Evolutionary conservation across 2,888 invertebrate genomes (phyloP).

Genomic region (Hypolimnas misippus): DNA sequence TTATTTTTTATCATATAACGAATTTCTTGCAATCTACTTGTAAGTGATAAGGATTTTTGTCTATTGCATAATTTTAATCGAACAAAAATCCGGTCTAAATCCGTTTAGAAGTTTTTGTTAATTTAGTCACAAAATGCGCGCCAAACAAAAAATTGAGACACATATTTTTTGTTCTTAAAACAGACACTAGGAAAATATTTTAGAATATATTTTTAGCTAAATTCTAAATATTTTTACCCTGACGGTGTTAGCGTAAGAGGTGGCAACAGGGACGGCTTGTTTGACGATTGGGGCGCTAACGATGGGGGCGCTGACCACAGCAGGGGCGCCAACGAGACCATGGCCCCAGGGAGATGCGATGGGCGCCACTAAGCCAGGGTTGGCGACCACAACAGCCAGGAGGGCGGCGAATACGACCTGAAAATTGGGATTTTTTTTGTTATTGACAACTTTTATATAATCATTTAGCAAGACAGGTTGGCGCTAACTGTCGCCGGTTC

Average conservation of each 20-base stretch:
- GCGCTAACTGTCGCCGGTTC: too few relatives aligned
- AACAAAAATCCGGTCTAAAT: not conserved
- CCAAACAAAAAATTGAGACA: not conserved
- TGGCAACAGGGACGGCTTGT: slow-evolving; percentile 83
- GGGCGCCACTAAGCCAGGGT: slow-evolving; percentile 77
- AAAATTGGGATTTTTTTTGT: not conserved
- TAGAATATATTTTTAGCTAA: not conserved
- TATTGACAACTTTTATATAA: not conserved
- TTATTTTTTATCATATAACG: not conserved
- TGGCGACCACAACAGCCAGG: slow-evolving; percentile 71
- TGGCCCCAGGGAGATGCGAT: slow-evolving; percentile 57
- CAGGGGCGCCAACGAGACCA: slow-evolving; percentile 52
- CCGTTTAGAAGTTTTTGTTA: not conserved
- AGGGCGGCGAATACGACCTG: slow-evolving; percentile 81
- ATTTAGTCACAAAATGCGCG: not conserved
- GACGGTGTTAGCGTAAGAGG: slow-evolving; percentile 87
- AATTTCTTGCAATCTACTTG: not conserved
- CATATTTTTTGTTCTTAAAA: too few relatives aligned
- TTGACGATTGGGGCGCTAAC: slow-evolving; percentile 76
- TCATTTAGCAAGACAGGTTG: too few relatives aligned
- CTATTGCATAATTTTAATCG: not conserved
- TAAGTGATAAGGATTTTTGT: not conserved
- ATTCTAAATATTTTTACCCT: too few relatives aligned
- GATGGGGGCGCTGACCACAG: slow-evolving; percentile 63
- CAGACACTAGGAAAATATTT: too few relatives aligned